Percentiles rank a stretch among this genome's conserved stretches.
These are phyloP conservation scores for Phengaris arion DNA, from an alignment of 2,888 invertebrate species.

Conservation along the genomic window DNA sequence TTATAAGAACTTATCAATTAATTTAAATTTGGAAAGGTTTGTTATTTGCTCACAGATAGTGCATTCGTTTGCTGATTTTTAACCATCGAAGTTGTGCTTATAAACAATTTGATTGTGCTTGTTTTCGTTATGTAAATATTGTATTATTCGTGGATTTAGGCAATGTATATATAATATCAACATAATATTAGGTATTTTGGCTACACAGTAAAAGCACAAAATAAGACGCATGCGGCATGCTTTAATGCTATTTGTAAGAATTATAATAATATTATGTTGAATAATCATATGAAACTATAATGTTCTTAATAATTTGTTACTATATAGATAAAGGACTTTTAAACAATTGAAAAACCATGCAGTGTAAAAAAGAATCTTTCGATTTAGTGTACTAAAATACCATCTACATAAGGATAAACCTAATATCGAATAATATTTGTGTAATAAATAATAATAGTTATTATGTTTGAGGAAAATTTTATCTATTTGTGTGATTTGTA, in stretches of 20 bases:
- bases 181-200: too few species aligned
- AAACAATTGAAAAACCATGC: not conserved
- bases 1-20: not conserved
- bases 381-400: not conserved
- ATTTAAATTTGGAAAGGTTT: not conserved
- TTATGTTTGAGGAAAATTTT: not conserved
- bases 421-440: not conserved
- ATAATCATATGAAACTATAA: not conserved
- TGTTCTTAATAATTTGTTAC: not conserved
- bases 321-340: not conserved
- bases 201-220: too few species aligned
- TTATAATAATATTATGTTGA: not conserved
- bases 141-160: not conserved
- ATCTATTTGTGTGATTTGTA: not conserved
- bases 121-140: constrained; percentile 17
- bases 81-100: constrained; percentile 10
- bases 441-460: not conserved
- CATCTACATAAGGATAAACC: not conserved
- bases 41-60: constrained; percentile 1
- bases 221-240: too few species aligned
- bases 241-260: not conserved
- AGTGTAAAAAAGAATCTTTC: not conserved
- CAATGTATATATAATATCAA: too few species aligned
- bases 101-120: constrained; percentile 22
- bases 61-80: not conserved